These are phyloP conservation scores for Drosophila parthenogenetica DNA, from an alignment of 2,888 invertebrate genomes.

Conservation along the genomic window DNA sequence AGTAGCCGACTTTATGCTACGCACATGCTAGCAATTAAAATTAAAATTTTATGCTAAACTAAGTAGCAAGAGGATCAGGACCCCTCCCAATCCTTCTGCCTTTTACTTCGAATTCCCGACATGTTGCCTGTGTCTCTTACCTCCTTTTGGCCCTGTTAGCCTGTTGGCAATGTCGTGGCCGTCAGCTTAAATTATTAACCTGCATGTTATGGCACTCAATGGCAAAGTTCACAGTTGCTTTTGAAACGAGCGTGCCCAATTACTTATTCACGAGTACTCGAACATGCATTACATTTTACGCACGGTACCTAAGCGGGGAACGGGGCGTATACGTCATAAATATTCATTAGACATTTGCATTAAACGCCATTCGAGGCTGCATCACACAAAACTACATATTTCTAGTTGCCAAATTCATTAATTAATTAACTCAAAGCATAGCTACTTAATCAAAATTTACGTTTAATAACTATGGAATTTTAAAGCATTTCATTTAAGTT, in stretches of 20 bases:
- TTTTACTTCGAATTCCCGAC: conserved; percentile 9
- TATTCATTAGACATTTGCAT: conserved; percentile 69
- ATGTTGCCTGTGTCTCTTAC: not conserved
- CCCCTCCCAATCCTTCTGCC: not conserved
- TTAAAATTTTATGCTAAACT: conserved; percentile 80
- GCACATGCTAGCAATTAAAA: conserved; percentile 80
- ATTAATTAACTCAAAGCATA: not conserved
- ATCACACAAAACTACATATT: not conserved
- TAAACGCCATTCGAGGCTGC: conserved; percentile 29
- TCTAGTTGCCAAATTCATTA: not conserved
- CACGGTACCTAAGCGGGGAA: conserved; percentile 34
- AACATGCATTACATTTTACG: conserved; percentile 58
- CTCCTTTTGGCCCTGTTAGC: not conserved
- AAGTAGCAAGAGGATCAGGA: conserved; percentile 67
- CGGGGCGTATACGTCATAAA: conserved; percentile 49
- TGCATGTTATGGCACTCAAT: conserved; percentile 47
- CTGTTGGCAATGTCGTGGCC: conserved; percentile 29
- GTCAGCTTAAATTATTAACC: conserved; percentile 64
- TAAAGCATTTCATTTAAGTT: not conserved
- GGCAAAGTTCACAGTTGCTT: conserved; percentile 47
- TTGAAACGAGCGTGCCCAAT: conserved; percentile 48
- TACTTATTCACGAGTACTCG: conserved; percentile 55
- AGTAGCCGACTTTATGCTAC: conserved; percentile 57
- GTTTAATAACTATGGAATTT: not conserved
- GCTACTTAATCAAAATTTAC: not conserved